A percentile compares a stretch with the other conserved stretches of the same genome.
Evolutionary conservation across 2,113 vertebrate species (phyloP).

Genomic region (Gymnogyps californianus): DNA sequence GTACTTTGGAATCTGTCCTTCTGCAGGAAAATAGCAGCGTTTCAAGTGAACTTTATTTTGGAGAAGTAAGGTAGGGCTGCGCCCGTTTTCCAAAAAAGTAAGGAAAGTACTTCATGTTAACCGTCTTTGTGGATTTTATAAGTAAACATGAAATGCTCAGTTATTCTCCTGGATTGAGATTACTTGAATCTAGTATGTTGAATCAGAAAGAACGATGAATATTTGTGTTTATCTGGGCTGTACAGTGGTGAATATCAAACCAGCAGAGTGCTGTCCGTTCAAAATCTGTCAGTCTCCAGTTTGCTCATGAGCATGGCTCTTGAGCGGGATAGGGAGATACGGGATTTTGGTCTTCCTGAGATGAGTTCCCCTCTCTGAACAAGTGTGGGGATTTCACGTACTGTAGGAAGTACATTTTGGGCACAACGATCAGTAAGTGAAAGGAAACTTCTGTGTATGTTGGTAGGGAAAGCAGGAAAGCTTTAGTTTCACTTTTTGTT

Average conservation of each 20-base stretch:
- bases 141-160: not conserved
- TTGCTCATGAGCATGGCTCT: not conserved
- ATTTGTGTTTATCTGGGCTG: not conserved
- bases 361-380: not conserved
- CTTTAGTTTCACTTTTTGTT: not conserved
- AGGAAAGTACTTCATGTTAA: not conserved
- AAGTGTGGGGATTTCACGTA: fast-evolving
- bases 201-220: not conserved
- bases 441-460: not conserved
- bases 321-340: not conserved
- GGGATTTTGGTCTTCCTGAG: not conserved
- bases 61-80: not conserved
- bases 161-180: not conserved
- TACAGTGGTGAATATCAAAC: not conserved
- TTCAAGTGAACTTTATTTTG: not conserved
- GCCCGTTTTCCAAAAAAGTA: not conserved
- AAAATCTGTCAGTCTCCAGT: not conserved
- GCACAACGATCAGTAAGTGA: not conserved
- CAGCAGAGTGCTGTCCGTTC: not conserved
- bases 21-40: not conserved
- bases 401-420: not conserved
- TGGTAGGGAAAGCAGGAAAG: not conserved
- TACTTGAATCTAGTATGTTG: not conserved
- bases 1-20: not conserved
- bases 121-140: not conserved